phyloP scores from a whole-genome alignment of 1,140 invertebrate species.

The Hyles euphorbiae region DNA sequence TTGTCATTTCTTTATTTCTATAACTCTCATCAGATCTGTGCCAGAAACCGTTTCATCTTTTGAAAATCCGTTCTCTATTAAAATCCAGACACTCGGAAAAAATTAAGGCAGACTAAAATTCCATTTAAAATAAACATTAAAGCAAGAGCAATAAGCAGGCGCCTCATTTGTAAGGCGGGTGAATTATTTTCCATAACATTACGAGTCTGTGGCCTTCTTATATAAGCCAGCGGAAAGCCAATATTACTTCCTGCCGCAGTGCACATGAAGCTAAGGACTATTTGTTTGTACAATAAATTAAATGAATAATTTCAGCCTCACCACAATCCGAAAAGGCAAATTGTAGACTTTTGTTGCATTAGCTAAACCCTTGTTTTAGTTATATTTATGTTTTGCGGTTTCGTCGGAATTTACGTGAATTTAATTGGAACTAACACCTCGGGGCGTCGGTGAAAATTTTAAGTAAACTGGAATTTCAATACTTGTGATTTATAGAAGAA shows the following conservation, averaged over 20 bases:
- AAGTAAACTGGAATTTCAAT: too few relatives aligned
- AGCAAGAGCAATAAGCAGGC: not conserved
- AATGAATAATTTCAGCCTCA: slow-evolving; percentile 4
- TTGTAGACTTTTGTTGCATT: not conserved
- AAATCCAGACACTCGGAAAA: not conserved
- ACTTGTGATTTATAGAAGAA: too few relatives aligned
- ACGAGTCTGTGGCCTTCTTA: slow-evolving; percentile 2
- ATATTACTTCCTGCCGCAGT: slow-evolving; percentile 9
- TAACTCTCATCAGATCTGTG: too few relatives aligned
- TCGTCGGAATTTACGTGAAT: too few relatives aligned
- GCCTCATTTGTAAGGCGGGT: slow-evolving; percentile 1
- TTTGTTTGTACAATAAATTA: slow-evolving; percentile 10
- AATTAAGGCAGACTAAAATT: not conserved
- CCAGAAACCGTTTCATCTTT: too few relatives aligned
- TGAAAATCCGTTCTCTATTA: too few relatives aligned
- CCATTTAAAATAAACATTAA: not conserved
- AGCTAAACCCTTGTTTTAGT: too few relatives aligned
- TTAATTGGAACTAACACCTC: too few relatives aligned
- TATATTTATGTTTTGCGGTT: too few relatives aligned
- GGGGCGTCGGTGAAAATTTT: too few relatives aligned
- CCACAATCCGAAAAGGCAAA: slow-evolving; percentile 5
- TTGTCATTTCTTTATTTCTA: too few relatives aligned
- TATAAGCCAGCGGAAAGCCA: slow-evolving; percentile 7
- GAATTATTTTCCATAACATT: slow-evolving; percentile 8
- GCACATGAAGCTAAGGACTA: slow-evolving; percentile 6